Base-by-base conservation (phyloP, 2,888 invertebrate species). In the Drosophila setosimentum region DNA sequence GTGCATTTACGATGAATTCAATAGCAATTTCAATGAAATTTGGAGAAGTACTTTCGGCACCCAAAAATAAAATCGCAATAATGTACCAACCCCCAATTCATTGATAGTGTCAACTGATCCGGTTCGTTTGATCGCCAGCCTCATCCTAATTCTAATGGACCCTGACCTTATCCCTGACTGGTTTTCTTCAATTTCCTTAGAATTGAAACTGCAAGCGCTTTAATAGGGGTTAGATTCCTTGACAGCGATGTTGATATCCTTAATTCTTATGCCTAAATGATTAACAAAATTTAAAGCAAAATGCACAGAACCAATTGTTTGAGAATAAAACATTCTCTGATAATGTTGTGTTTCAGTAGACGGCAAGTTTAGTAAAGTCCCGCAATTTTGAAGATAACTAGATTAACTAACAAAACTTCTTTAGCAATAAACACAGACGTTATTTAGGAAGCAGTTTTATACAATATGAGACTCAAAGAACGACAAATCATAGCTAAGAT, bases 1-100 rank as follows among this genome's bases (percentile, higher is more conserved):
- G 76, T 89, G 87, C 82, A 89, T 91, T 89, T 89, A 90, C 79
- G 82, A 89, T 91, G 82, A 91, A 90, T 85, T 80, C 87, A 82
- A 73, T 57, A 75, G 83, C 83, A 80, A 89, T 75, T 74, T 85
- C 71, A 85, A 82, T 82, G 65, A 72, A 82, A 84, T 71, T 73
- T 67, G 61, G 73, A 74, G 79, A 84, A 83, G 80, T 73, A 76
- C 74, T 71, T 55, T 69, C 76, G 73, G 68, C 51, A 33, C 37
- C 24, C 18, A 13, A 13, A 18, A 35, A 11, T 35, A n/a, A 27
- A 37, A 21, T 42, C n/a, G 6, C 0, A 40, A 55, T 53, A 8
- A 49, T 45, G 58, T 58, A 78, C 7, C 72, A 75, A 77, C 82
- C 72, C 79, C 76, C 53, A 48, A n/a, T 40, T 42, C n/a, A 35